A percentile compares a stretch with the other conserved stretches of the same genome.
Conservation (phyloP, 1,140 invertebrate species). For the Ostrea denselamellosa region DNA sequence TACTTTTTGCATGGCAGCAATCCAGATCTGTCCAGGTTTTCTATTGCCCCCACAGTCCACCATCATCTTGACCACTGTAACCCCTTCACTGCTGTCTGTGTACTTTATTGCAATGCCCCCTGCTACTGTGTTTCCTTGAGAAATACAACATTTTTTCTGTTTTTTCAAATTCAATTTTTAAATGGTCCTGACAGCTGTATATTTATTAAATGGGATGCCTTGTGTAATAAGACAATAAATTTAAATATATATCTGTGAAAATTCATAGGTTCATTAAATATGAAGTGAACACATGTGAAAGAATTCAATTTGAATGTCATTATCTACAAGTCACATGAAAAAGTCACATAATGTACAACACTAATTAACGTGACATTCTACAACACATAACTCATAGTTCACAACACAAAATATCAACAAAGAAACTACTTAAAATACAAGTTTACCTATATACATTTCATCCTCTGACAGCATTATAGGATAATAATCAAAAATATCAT, state of each 20-base stretch:
- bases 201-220: too few relatives aligned
- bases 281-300: too few relatives aligned
- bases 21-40: conserved; percentile 64
- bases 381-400: neutral
- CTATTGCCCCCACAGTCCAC: conserved; percentile 57
- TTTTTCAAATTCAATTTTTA: too few relatives aligned
- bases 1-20: conserved; percentile 70
- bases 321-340: too few relatives aligned
- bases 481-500: neutral
- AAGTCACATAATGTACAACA: neutral
- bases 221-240: too few relatives aligned
- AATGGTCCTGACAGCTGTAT: too few relatives aligned
- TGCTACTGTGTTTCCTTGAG: conserved; percentile 62
- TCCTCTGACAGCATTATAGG: neutral
- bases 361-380: neutral
- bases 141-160: conserved; percentile 44
- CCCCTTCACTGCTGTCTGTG: conserved; percentile 45
- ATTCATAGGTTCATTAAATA: too few relatives aligned
- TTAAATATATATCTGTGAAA: too few relatives aligned
- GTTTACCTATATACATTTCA: conserved; percentile 11
- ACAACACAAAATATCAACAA: neutral
- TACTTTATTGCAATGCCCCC: conserved; percentile 68
- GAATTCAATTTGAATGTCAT: too few relatives aligned
- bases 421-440: neutral
- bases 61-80: conserved; percentile 60